Evolutionary conservation across 2,888 invertebrate genomes (phyloP).

Genomic region (Lepidochitona cinerea): DNA sequence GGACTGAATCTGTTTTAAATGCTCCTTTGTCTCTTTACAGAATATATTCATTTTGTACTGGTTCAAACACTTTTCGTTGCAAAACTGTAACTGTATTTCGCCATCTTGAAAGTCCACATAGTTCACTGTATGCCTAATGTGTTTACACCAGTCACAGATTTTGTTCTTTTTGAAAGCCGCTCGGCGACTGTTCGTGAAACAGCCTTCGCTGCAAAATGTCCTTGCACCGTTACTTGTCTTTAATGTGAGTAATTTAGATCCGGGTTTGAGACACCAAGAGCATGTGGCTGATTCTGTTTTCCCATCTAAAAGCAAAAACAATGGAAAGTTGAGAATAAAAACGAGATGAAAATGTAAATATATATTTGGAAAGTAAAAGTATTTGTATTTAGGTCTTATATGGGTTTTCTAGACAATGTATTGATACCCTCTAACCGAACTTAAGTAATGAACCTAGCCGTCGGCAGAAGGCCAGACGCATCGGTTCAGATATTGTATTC

Average conservation of each 20-base stretch:
- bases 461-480: too few relatives aligned
- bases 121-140: constrained; percentile 89
- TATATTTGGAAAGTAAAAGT: too few relatives aligned
- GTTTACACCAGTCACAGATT: constrained; percentile 93
- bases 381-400: too few relatives aligned
- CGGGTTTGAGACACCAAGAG: constrained; percentile 70
- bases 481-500: too few relatives aligned
- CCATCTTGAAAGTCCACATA: constrained; percentile 94
- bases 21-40: constrained; percentile 93
- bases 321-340: too few relatives aligned
- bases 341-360: too few relatives aligned
- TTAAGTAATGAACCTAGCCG: too few relatives aligned
- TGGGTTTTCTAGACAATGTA: too few relatives aligned
- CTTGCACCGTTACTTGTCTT: constrained; percentile 63
- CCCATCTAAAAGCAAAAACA: too few relatives aligned
- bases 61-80: constrained; percentile 92
- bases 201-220: constrained; percentile 87
- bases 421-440: too few relatives aligned
- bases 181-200: constrained; percentile 89
- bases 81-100: constrained; percentile 89
- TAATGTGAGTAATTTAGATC: constrained; percentile 65
- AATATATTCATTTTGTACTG: constrained; percentile 98
- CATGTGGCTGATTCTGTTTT: too few relatives aligned
- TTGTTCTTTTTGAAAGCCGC: constrained; percentile 92
- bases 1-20: constrained; percentile 80